Percentiles rank a stretch among this genome's conserved stretches.
Conservation (phyloP, 2,113 vertebrate genomes). For the Xyliphius kryptos region DNA sequence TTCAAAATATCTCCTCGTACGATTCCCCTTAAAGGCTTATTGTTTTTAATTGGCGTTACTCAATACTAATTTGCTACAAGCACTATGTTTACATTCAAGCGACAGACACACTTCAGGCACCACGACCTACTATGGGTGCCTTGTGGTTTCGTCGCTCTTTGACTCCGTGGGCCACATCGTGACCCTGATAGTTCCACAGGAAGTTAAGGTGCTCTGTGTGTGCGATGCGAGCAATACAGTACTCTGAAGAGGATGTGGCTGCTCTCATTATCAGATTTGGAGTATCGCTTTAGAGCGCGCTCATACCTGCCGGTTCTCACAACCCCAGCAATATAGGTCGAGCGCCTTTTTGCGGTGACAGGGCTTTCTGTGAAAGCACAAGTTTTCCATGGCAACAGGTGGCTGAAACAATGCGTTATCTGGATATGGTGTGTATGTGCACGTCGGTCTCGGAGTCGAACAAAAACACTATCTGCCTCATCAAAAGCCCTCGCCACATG, state of each 20-base stretch:
- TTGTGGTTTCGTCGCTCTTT: constrained; percentile 39
- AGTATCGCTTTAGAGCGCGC: constrained; percentile 40
- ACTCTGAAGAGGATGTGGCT: constrained; percentile 40
- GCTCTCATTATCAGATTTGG: constrained; percentile 20
- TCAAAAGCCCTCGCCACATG: constrained; percentile 31
- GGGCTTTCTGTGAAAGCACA: constrained; percentile 36
- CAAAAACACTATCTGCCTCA: constrained; percentile 22
- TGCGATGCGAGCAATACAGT: constrained; percentile 32
- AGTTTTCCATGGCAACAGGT: constrained; percentile 41
- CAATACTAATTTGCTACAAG: background rate
- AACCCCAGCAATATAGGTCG: constrained; percentile 23
- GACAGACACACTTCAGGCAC: background rate
- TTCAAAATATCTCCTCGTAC: background rate
- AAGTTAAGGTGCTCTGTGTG: constrained; percentile 24
- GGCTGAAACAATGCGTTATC: constrained; percentile 27
- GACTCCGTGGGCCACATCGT: constrained; percentile 35
- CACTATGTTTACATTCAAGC: background rate
- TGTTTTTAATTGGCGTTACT: background rate
- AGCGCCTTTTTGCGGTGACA: constrained; percentile 11
- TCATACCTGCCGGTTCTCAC: constrained; percentile 36
- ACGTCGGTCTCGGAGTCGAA: background rate
- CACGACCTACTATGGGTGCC: constrained; percentile 27
- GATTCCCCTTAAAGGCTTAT: too few species aligned
- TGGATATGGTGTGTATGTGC: constrained; percentile 17
- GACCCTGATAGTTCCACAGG: constrained; percentile 35